Percentiles rank a stretch among this genome's conserved stretches.
phyloP scores from a whole-genome alignment of 1,140 invertebrate genomes.

The Drosophila erecta region DNA sequence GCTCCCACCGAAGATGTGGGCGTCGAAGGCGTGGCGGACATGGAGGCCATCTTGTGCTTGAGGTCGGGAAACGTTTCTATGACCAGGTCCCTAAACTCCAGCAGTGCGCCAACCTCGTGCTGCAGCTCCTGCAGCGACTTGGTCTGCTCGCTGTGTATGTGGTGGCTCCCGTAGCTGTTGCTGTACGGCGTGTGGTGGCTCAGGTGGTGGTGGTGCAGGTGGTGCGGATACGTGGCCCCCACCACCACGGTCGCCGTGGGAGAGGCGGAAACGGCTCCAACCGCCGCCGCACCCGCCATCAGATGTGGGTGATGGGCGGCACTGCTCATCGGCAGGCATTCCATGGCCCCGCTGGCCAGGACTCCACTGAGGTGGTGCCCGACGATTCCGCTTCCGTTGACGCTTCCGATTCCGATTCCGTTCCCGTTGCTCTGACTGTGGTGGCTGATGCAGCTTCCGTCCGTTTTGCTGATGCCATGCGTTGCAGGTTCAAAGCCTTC shows the following conservation, averaged over 20 bases:
- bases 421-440: conserved; percentile 29
- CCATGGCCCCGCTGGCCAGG: conserved; percentile 68
- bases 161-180: conserved; percentile 78
- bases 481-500: conserved; percentile 69
- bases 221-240: conserved; percentile 75
- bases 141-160: conserved; percentile 84
- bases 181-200: conserved; percentile 72
- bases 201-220: conserved; percentile 72
- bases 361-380: conserved; percentile 18
- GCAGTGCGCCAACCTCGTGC: conserved; percentile 94
- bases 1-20: conserved; percentile 75
- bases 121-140: conserved; percentile 89
- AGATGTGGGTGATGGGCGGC: conserved; percentile 65
- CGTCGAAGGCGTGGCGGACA: conserved; percentile 80
- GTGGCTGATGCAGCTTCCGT: conserved; percentile 61
- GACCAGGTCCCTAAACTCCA: conserved; percentile 95
- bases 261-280: conserved; percentile 37
- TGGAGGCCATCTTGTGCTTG: conserved; percentile 90
- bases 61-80: conserved; percentile 96
- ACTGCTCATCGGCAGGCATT: conserved; percentile 73
- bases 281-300: conserved; percentile 42
- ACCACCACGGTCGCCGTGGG: conserved; percentile 72
- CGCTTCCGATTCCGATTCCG: conserved; percentile 26
- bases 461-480: conserved; percentile 71
- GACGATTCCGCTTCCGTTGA: conserved; percentile 11